Evolutionary conservation across 1,140 invertebrate genomes (phyloP), one percentile per base, ranked within the genome.

Genomic region (Vanessa tameamea): DNA sequence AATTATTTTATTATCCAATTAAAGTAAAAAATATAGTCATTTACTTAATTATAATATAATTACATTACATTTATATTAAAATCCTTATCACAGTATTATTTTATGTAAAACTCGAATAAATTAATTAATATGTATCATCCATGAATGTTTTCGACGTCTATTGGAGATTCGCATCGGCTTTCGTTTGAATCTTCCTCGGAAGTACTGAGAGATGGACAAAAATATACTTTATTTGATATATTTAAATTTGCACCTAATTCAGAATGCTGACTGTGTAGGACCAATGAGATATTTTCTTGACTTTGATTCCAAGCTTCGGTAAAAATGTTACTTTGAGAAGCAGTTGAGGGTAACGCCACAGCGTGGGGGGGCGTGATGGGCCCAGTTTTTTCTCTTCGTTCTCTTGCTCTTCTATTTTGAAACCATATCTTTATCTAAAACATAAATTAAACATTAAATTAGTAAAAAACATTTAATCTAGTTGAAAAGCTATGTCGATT

Each of bases 391-490:
- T 96, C 95, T 81, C 95, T 90, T 74, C 95, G 88, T 80, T 96
- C 95, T 55, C 95, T 90, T 0, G 96, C 96, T 68, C 96, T 92
- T 76, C 96, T 93, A 85, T 96, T 96, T 94, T 96, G 96, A 84
- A 96, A 96, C 96, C 96, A 96, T 79, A 96, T 96, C 92, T 96
- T 96, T 68, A 96, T 95, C 95, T 96, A 85, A 16, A 85, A 87
- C 48, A 76, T 83, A 76, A 14, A 4, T 31, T 26, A 14, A 14
- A 2, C 31, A n/a, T 6, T 61, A 37, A 37, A 5, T 61, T 61
- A 0, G 0, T 59, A 26, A 37, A 43, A 43, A 43, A 43, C 37
- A 43, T 43, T 37, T 5, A 37, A 37, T 37, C 3, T 37, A 7
- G 3, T 37, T 11, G 7, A 43, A 43, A 43, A 43, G 26, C 9